phyloP scores from a whole-genome alignment of 2,797 vertebrate species.

The Geotrypetes seraphini region DNA sequence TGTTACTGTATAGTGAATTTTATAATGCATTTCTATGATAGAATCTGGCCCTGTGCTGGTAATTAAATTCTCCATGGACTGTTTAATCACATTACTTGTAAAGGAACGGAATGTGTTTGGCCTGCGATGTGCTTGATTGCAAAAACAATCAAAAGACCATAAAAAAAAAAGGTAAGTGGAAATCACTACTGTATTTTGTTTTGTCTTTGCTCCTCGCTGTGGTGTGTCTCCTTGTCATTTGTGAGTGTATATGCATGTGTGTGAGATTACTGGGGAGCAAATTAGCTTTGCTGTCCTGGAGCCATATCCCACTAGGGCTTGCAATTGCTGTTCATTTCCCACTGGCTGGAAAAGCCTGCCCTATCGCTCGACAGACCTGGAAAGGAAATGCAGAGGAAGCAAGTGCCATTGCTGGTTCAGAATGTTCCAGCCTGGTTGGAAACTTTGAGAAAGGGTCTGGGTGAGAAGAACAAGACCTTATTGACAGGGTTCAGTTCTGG shows the following conservation, averaged over 20 bases:
- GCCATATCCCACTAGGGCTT: constrained; percentile 37
- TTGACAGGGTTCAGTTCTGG: constrained; percentile 60
- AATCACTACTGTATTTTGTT: too few species aligned
- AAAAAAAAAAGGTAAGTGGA: neutral
- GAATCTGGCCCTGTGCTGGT: too few species aligned
- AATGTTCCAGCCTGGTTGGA: constrained; percentile 84
- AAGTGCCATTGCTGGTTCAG: constrained; percentile 68
- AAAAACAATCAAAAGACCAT: constrained; percentile 1
- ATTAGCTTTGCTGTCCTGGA: constrained; percentile 29
- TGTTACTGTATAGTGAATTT: too few species aligned
- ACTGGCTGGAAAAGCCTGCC: constrained; percentile 48
- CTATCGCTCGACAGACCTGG: constrained; percentile 63
- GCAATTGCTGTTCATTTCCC: constrained; percentile 45
- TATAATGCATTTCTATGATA: too few species aligned
- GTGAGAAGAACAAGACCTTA: constrained; percentile 78
- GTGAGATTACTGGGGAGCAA: constrained; percentile 17
- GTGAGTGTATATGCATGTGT: too few species aligned
- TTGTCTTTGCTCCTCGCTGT: constrained; percentile 10
- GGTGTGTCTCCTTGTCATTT: constrained; percentile 19
- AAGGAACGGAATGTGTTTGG: too few species aligned
- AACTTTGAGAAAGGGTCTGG: constrained; percentile 70
- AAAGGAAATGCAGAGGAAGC: constrained; percentile 58
- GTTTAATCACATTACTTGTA: too few species aligned
- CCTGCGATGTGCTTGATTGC: too few species aligned
- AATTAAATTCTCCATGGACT: too few species aligned